A percentile compares a stretch with the other conserved stretches of the same genome.
These are phyloP conservation scores for Silurus lanzhouensis DNA, from an alignment of 2,797 vertebrate genomes.

Conservation along the genomic window DNA sequence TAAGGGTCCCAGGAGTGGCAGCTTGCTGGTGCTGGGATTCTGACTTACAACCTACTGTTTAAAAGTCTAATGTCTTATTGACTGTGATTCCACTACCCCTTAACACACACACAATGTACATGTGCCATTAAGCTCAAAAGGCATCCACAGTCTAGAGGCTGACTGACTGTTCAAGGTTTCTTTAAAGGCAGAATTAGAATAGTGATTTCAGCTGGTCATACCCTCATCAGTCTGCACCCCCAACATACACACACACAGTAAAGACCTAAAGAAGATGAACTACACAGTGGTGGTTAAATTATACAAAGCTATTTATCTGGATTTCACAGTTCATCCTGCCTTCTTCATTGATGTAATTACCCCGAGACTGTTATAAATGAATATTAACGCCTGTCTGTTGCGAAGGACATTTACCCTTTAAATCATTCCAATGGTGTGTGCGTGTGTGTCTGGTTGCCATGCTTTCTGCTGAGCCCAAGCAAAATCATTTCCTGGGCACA, in stretches of 20 bases:
- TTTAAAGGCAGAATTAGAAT: constrained; percentile 40
- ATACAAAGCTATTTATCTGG: constrained; percentile 11
- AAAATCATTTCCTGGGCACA: not conserved
- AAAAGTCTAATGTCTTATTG: too few species aligned
- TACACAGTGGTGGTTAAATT: not conserved
- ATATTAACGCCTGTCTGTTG: constrained; percentile 36
- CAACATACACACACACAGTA: constrained; percentile 12
- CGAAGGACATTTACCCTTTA: not conserved
- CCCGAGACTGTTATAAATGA: constrained; percentile 12
- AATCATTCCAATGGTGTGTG: not conserved
- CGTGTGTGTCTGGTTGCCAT: not conserved
- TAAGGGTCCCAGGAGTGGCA: too few species aligned
- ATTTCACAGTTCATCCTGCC: not conserved
- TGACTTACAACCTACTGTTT: too few species aligned
- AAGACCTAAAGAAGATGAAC: not conserved
- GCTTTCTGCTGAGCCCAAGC: not conserved
- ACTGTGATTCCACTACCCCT: not conserved
- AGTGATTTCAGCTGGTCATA: constrained; percentile 46
- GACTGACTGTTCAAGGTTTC: constrained; percentile 51
- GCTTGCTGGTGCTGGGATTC: too few species aligned
- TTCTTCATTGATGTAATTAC: constrained; percentile 6
- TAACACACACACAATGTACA: constrained; percentile 25
- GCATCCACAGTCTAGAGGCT: constrained; percentile 35
- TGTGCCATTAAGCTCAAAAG: constrained; percentile 35
- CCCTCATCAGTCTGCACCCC: constrained; percentile 45